Percentiles rank a stretch among this genome's conserved stretches.
phyloP scores from a whole-genome alignment of 2,113 vertebrate species.

The Aptenodytes patagonicus region DNA sequence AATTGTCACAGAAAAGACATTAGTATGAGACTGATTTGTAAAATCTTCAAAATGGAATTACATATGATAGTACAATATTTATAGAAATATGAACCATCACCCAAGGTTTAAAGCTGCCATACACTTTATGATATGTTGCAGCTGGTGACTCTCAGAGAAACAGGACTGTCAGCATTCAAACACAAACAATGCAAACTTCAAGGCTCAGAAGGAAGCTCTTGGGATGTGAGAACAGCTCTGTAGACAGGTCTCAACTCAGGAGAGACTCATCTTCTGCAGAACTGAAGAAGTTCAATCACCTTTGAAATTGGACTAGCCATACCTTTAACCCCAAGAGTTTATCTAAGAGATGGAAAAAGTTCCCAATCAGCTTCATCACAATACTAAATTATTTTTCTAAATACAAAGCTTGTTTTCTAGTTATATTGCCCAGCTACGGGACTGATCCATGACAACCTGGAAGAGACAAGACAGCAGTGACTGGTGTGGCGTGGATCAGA shows the following conservation, averaged over 20 bases:
- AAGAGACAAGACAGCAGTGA: not conserved
- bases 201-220: not conserved
- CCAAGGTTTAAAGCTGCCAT: not conserved
- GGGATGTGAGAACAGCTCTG: rapidly evolving
- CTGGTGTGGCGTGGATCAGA: not conserved
- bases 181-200: not conserved
- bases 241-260: not conserved
- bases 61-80: rapidly evolving
- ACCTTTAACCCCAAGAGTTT: not conserved
- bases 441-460: not conserved
- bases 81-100: not conserved
- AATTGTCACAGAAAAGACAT: not conserved
- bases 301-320: not conserved
- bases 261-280: not conserved
- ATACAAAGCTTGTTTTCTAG: not conserved
- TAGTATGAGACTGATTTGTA: not conserved
- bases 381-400: not conserved
- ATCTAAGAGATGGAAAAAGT: not conserved
- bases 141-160: not conserved
- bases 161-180: not conserved
- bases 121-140: not conserved
- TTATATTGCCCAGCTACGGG: not conserved
- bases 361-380: not conserved
- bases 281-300: not conserved
- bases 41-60: not conserved